phyloP scores from a whole-genome alignment of 2,888 invertebrate species.

The Oligia strigilis region DNA sequence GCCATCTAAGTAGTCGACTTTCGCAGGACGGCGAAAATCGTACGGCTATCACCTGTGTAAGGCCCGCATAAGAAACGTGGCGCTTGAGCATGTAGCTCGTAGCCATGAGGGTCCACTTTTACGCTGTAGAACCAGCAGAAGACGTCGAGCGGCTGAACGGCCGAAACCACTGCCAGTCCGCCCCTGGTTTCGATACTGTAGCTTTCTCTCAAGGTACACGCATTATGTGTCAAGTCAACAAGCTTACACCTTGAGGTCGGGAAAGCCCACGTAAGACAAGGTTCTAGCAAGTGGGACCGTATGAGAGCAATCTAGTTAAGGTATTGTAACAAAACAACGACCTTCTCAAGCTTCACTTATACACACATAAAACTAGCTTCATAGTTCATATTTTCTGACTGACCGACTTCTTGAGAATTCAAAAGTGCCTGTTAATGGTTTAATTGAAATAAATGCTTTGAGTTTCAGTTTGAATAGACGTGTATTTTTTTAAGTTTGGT shows the following conservation, averaged over 20 bases:
- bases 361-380: too few relatives aligned
- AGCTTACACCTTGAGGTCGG: slow-evolving; percentile 5
- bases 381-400: too few relatives aligned
- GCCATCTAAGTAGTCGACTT: too few relatives aligned
- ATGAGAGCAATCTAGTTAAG: neutral
- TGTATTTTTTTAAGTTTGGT: too few relatives aligned
- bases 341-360: too few relatives aligned
- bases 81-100: neutral
- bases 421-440: too few relatives aligned
- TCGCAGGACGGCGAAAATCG: too few relatives aligned
- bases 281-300: neutral
- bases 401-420: too few relatives aligned
- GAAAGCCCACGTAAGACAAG: neutral
- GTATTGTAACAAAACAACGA: too few relatives aligned
- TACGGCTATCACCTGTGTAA: too few relatives aligned
- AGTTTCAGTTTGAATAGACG: neutral
- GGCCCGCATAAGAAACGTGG: neutral
- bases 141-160: too few relatives aligned
- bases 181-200: neutral
- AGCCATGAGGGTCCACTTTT: neutral
- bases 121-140: neutral
- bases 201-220: neutral
- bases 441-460: too few relatives aligned
- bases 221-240: slow-evolving; percentile 4
- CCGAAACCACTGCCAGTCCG: neutral